Conservation (phyloP, 2,888 invertebrate genomes). For the Lasioglossum marginatum region DNA sequence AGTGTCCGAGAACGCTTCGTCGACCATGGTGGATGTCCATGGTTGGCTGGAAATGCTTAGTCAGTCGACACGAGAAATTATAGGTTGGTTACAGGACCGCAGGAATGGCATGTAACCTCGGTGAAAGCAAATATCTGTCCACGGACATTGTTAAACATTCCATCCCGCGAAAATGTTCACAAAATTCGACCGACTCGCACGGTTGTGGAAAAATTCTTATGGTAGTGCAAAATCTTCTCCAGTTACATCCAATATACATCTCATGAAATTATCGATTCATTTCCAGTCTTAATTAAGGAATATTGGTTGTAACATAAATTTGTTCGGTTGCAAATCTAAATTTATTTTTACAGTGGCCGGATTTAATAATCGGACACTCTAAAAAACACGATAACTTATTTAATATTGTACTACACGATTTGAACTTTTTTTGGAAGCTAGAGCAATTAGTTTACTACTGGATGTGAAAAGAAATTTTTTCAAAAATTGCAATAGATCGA, state of each 20-base stretch:
- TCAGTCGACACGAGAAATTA: constrained; percentile 77
- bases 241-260: background rate
- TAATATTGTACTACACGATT: no score
- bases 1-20: constrained; percentile 69
- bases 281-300: no score
- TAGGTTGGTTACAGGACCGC: constrained; percentile 53
- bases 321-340: no score
- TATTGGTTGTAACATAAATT: no score
- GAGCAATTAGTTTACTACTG: no score
- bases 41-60: constrained; percentile 75
- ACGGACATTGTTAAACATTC: constrained; percentile 47
- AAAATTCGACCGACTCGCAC: background rate
- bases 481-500: no score
- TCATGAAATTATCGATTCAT: no score
- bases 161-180: background rate
- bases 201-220: background rate
- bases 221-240: background rate
- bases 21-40: constrained; percentile 56
- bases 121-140: constrained; percentile 49
- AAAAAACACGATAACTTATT: no score
- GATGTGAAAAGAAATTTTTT: no score
- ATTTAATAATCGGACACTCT: no score
- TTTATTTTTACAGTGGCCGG: no score
- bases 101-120: constrained; percentile 54
- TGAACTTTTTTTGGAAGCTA: no score